Evolutionary conservation across 2,113 vertebrate genomes (phyloP), one percentile per base, ranked within the genome.

Genomic region (Oxyura jamaicensis): DNA sequence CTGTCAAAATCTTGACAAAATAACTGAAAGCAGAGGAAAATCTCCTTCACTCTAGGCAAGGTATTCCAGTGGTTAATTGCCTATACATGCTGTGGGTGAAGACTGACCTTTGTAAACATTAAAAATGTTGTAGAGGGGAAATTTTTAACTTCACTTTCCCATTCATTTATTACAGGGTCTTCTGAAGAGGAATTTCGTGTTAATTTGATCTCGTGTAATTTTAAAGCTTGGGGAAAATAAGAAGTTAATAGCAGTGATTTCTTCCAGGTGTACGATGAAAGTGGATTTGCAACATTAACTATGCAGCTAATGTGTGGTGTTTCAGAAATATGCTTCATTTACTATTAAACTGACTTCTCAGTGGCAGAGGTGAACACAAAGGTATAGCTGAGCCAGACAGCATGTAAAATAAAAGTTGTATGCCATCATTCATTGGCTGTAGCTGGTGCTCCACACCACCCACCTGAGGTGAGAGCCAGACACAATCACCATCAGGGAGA

Each of bases 161-260:
- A 56, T 60, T 90, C n/a, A 67, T 67, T 93, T 94, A 65, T 86
- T 81, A 21, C 33, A 35, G 33, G 62, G 22, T 15, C 36, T 72
- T 92, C 75, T 74, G 52, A 95, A 88, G 46, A 78, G 29, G 73
- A 92, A 78, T 88, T 95, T 95, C 65, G 48, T 29, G 36, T 87
- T 95, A 88, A 92, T 86, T 95, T 11, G 4, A 39, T 68, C 80
- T 88, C 72, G 60, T 0, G 0, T 78, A 93, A 88, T 93, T 95
- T 56, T 84, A 92, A 86, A 68, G 26, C 52, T 92, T 68, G 48
- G 42, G 46, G 52, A 95, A 94, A 95, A 88, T 74, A 86, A 83
- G 76, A 86, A 83, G 76, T 75, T 95, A 92, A 80, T 83, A 73
- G n/a, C 76, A 48, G 44, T 63, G 80, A 91, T 92, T 92, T 95